A percentile compares a stretch with the other conserved stretches of the same genome.
Evolutionary conservation across 2,888 invertebrate species (phyloP).

Genomic region (Cataglyphis rosenhaueri): DNA sequence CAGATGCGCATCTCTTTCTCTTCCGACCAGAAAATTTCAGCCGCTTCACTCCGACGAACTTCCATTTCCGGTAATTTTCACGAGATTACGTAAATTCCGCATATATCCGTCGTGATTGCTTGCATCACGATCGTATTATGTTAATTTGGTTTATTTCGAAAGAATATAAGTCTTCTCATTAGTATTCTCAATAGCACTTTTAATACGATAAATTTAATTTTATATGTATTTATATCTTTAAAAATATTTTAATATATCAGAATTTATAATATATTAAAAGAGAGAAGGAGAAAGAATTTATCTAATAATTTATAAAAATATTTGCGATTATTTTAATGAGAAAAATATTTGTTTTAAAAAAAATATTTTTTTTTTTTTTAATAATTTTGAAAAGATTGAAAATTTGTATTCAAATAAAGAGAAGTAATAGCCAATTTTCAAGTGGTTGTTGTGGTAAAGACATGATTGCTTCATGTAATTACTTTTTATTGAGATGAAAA

Average conservation of each 20-base stretch:
- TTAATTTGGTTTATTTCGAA: constrained; percentile 8
- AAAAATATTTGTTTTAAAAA: not conserved
- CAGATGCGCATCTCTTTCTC: not conserved
- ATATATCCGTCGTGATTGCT: constrained; percentile 21
- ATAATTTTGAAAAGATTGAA: not conserved
- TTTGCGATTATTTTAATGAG: not conserved
- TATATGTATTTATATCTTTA: not conserved
- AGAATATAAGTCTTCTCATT: not conserved
- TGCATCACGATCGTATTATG: constrained; percentile 7
- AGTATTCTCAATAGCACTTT: not conserved
- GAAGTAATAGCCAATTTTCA: not conserved
- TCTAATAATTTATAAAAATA: not conserved
- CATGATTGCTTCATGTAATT: constrained; percentile 2
- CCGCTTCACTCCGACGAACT: constrained; percentile 29
- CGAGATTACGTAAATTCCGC: constrained; percentile 66
- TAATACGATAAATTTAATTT: not conserved
- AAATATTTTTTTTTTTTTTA: not conserved
- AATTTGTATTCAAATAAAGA: not conserved
- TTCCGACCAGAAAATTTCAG: constrained; percentile 18
- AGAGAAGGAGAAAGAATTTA: not conserved
- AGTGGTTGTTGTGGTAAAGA: not conserved
- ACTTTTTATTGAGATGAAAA: constrained; percentile 22
- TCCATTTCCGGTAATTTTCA: constrained; percentile 64
- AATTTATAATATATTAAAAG: not conserved
- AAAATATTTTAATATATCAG: not conserved